Evolutionary conservation across 2,888 invertebrate species (phyloP).

Genomic region (Venusia cambrica): DNA sequence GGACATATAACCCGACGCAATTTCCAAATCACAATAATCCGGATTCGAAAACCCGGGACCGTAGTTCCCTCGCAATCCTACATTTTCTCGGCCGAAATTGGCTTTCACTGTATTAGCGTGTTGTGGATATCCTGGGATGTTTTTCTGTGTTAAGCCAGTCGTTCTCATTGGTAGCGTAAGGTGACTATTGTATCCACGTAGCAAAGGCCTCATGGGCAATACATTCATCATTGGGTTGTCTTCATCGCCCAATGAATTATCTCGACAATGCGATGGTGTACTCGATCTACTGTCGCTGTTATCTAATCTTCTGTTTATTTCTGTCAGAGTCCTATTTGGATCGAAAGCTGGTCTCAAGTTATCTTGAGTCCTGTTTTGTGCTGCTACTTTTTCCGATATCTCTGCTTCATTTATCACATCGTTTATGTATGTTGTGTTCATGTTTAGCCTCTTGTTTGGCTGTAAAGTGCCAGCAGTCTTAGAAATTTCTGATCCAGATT

Average conservation of each 20-base stretch:
- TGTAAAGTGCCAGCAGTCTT: slow-evolving; percentile 62
- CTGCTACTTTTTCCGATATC: slow-evolving; percentile 71
- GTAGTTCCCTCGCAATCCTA: slow-evolving; percentile 77
- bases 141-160: slow-evolving; percentile 70
- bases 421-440: slow-evolving; percentile 73
- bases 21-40: slow-evolving; percentile 87
- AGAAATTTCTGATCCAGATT: slow-evolving; percentile 84
- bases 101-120: slow-evolving; percentile 79
- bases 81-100: slow-evolving; percentile 74
- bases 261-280: slow-evolving; percentile 75
- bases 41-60: slow-evolving; percentile 79
- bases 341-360: slow-evolving; percentile 51
- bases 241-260: slow-evolving; percentile 82
- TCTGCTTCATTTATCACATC: slow-evolving; percentile 79
- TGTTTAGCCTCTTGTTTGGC: slow-evolving; percentile 76
- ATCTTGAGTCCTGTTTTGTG: slow-evolving; percentile 57
- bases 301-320: slow-evolving; percentile 54
- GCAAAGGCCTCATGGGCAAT: slow-evolving; percentile 95
- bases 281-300: slow-evolving; percentile 65
- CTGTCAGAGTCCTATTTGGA: slow-evolving; percentile 59
- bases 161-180: slow-evolving; percentile 86
- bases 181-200: slow-evolving; percentile 89
- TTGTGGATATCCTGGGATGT: slow-evolving; percentile 70
- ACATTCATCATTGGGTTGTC: slow-evolving; percentile 89
- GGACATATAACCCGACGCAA: slow-evolving; percentile 93